Conservation (phyloP, 2,113 vertebrate genomes). For the Leptocoma aspasia region DNA sequence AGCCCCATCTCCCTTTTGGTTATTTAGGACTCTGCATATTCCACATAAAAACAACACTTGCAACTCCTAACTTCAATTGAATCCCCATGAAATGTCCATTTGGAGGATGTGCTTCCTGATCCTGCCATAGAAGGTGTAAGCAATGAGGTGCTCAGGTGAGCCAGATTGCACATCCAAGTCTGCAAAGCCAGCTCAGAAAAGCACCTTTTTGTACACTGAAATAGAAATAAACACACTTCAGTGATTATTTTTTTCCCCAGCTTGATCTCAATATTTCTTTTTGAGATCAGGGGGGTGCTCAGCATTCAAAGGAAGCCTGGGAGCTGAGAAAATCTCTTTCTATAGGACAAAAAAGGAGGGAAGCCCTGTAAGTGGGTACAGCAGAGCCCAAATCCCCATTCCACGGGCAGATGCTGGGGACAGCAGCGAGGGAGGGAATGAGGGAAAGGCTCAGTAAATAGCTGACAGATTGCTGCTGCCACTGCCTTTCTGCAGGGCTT, state of each 20-base stretch:
- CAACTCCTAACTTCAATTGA: not conserved
- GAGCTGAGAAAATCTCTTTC: not conserved
- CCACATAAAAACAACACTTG: not conserved
- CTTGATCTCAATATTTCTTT: not conserved
- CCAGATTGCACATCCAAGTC: rapidly evolving
- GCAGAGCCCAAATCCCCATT: not conserved
- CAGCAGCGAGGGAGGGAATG: not conserved
- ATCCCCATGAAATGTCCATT: not conserved
- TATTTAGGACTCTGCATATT: constrained; percentile 14
- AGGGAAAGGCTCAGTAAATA: constrained; percentile 3
- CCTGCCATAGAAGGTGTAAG: not conserved
- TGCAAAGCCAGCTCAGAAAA: not conserved
- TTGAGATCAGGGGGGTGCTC: not conserved
- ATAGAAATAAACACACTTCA: not conserved
- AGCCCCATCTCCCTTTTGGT: not conserved
- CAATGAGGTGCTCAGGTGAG: not conserved
- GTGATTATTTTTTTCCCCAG: too few species aligned
- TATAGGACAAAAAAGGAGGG: not conserved
- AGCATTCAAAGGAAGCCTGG: rapidly evolving
- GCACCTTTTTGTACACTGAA: not conserved
- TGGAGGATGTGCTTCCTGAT: not conserved
- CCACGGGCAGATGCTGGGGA: not conserved
- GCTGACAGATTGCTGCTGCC: constrained; percentile 35
- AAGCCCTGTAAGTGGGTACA: rapidly evolving
- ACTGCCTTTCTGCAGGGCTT: constrained; percentile 29